phyloP scores from a whole-genome alignment of 2,797 vertebrate species.

The Enteromius paludinosus region DNA sequence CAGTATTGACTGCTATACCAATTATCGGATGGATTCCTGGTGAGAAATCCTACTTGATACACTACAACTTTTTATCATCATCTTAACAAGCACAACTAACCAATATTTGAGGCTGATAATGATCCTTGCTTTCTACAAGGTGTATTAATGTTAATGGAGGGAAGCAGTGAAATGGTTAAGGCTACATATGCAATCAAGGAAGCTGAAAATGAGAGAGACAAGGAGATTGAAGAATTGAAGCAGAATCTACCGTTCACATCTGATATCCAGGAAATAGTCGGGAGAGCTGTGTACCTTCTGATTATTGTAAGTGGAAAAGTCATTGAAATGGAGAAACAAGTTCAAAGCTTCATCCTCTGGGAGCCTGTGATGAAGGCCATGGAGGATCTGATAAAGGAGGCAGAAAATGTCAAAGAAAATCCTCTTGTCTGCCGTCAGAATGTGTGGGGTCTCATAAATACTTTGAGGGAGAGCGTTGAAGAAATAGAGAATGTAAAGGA shows the following conservation, averaged over 20 bases:
- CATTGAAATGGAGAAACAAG: conserved; percentile 6
- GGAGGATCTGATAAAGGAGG: conserved; percentile 24
- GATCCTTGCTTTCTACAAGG: conserved; percentile 29
- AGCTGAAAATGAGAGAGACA: conserved; percentile 16
- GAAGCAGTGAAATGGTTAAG: not conserved
- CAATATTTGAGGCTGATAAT: not conserved
- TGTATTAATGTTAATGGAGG: not conserved
- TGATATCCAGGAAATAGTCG: conserved; percentile 24
- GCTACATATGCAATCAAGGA: not conserved
- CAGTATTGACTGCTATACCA: not conserved
- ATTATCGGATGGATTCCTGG: not conserved
- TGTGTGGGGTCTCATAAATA: not conserved
- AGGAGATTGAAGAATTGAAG: conserved; percentile 8
- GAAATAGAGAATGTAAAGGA: not conserved
- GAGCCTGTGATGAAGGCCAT: conserved; percentile 28
- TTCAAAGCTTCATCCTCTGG: conserved; percentile 8
- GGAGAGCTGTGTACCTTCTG: conserved; percentile 1
- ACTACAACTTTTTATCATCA: not conserved
- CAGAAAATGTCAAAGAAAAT: not conserved
- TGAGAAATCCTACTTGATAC: not conserved
- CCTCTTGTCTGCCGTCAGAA: not conserved
- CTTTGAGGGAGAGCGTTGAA: conserved; percentile 12
- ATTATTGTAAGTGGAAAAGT: not conserved
- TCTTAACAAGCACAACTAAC: not conserved
- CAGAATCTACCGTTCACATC: not conserved